Base-by-base conservation (phyloP, 2,797 vertebrate species). In the Lepilemur ruficaudatus region DNA sequence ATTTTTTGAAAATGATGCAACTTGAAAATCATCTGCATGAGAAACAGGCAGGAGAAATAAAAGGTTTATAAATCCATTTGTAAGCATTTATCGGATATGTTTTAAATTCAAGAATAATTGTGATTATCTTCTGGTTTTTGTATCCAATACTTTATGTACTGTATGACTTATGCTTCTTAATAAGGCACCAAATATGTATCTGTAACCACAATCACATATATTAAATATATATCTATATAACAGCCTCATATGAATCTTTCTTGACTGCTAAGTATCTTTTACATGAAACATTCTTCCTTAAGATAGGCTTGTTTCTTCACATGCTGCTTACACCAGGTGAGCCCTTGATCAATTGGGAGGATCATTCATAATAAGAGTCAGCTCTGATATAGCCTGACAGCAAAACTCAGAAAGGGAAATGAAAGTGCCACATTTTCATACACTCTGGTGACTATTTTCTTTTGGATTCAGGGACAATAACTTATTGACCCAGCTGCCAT, bases 191-290 rank as follows among this genome's bases (percentile, higher is more conserved):
- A 84, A 83, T 76, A 57, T 82, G 52, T 80, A 82, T 88, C 63
- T 97, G 73, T 89, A 96, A 89, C 20, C 73, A 61, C 2, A n/a
- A 82, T 85, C 84, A 83, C 46, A 18, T 32, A 55, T n/a, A 94
- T 95, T 94, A 97, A 96, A 94, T 55, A 61, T 52, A 7, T 57
- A 83, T 41, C 46, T 70, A 2, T 48, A 17, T 35, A 59, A 52
- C 30, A 57, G 17, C 30, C 22, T 91, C 48, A 0, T 8, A 0
- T 38, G 84, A 38, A 43, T 97, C 61, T 8, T 97, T 81, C 76
- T 94, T 97, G 67, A 91, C n/a, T 59, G 67, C 17, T 0, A 35
- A 72, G 5, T 7, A 25, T 75, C 57, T 72, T 81, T 80, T 55
- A 13, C 15, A 35, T 10, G 82, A 85, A 85, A 72, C 2, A 20